Evolutionary conservation across 2,888 invertebrate species (phyloP).

Genomic region (Oscheius sp.): DNA sequence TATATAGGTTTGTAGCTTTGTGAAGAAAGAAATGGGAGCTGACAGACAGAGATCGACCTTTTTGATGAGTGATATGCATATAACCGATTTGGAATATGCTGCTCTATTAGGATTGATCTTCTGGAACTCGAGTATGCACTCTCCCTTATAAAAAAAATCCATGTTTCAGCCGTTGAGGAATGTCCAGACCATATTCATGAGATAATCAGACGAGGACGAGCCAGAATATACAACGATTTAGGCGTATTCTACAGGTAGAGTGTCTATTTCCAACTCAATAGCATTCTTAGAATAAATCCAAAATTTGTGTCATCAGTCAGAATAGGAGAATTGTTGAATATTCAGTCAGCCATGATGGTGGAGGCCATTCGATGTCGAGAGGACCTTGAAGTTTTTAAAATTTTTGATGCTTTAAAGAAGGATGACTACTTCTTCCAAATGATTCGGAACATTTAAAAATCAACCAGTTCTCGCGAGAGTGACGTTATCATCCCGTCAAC

Average conservation of each 20-base stretch:
- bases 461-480: background rate
- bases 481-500: slow-evolving; percentile 1
- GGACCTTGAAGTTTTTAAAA: slow-evolving; percentile 6
- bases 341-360: slow-evolving; percentile 5
- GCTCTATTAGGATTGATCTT: slow-evolving; percentile 5
- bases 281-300: background rate
- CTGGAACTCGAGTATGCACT: slow-evolving; percentile 12
- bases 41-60: slow-evolving; percentile 16
- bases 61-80: slow-evolving; percentile 17
- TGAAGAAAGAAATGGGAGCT: slow-evolving; percentile 14
- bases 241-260: slow-evolving; percentile 9
- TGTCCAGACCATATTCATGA: slow-evolving; percentile 5
- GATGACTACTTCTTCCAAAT: slow-evolving; percentile 15
- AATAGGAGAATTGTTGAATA: slow-evolving; percentile 13
- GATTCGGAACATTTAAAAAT: slow-evolving; percentile 2
- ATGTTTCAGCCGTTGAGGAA: slow-evolving; percentile 8
- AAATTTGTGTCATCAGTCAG: background rate
- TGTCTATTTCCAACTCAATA: background rate
- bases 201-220: slow-evolving; percentile 2
- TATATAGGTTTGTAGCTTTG: background rate
- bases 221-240: slow-evolving; percentile 15
- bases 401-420: slow-evolving; percentile 10
- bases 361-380: slow-evolving; percentile 15
- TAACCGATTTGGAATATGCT: slow-evolving; percentile 10
- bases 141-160: background rate